Evolutionary conservation across 53 echinoderm and acorn worm genomes (phyloP).

Genomic region (Paracentrotus lividus): DNA sequence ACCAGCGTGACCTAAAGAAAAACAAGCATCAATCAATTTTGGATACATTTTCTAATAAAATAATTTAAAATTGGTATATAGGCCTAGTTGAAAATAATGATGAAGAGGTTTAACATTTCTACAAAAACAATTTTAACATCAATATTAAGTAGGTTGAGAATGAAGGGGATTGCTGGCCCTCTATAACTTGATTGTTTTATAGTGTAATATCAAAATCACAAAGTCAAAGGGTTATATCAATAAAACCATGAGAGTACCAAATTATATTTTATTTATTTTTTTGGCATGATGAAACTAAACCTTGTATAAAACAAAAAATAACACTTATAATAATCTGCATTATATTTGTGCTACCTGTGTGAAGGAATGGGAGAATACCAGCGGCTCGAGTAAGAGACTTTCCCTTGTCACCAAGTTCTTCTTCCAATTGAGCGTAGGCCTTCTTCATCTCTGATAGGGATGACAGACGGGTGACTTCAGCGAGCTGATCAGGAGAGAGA

Average conservation of each 20-base stretch:
- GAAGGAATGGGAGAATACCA: slow-evolving; percentile 25
- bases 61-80: background rate
- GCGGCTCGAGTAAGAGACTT: slow-evolving; percentile 46
- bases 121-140: too few relatives aligned
- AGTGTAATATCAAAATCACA: too few relatives aligned
- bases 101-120: too few relatives aligned
- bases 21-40: background rate
- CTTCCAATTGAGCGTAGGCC: slow-evolving; percentile 69
- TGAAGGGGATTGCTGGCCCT: too few relatives aligned
- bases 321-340: too few relatives aligned
- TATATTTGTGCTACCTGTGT: slow-evolving; percentile 27
- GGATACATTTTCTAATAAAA: background rate
- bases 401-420: slow-evolving; percentile 49
- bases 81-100: background rate
- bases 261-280: too few relatives aligned
- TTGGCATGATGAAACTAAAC: too few relatives aligned
- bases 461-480: slow-evolving; percentile 22
- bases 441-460: slow-evolving; percentile 64
- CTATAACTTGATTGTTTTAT: too few relatives aligned
- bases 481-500: slow-evolving; percentile 54
- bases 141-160: background rate
- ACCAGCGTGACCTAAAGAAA: background rate
- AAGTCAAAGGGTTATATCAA: background rate
- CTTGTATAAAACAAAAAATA: too few relatives aligned
- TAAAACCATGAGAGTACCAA: too few relatives aligned